phyloP scores from a whole-genome alignment of 1,140 invertebrate species.

The Drosophila melanica region DNA sequence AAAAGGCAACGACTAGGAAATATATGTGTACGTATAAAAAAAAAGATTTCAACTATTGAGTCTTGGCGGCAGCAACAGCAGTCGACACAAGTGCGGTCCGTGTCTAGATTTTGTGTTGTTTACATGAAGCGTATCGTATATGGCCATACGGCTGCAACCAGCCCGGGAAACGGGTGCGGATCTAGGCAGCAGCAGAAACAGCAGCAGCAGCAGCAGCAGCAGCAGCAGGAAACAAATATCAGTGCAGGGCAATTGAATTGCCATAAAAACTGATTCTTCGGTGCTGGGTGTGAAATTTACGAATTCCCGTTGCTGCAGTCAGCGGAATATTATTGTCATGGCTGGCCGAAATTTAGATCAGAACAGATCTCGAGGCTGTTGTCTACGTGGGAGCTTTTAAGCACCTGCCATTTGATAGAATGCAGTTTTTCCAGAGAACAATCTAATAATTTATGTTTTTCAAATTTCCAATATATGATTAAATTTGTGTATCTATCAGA shows the following conservation, averaged over 20 bases:
- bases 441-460: slow-evolving; percentile 36
- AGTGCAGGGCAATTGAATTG: slow-evolving; percentile 70
- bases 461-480: no score
- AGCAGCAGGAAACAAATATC: slow-evolving; percentile 64
- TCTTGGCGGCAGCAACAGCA: slow-evolving; percentile 24
- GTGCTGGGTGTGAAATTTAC: slow-evolving; percentile 49
- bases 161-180: slow-evolving; percentile 23
- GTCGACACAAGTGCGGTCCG: slow-evolving; percentile 51
- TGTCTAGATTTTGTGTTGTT: slow-evolving; percentile 55
- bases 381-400: slow-evolving; percentile 48
- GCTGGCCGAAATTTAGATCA: slow-evolving; percentile 21
- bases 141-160: slow-evolving; percentile 73
- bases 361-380: neutral
- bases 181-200: neutral
- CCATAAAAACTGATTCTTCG: slow-evolving; percentile 55
- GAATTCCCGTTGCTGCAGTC: slow-evolving; percentile 35
- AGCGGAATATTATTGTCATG: slow-evolving; percentile 27
- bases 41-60: slow-evolving; percentile 53
- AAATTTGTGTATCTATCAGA: no score
- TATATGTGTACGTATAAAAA: neutral
- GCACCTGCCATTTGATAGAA: slow-evolving; percentile 56
- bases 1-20: slow-evolving; percentile 29
- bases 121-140: slow-evolving; percentile 57
- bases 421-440: slow-evolving; percentile 54
- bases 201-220: neutral